Conservation (phyloP, 1,140 invertebrate species). For the Bombus superbus region DNA sequence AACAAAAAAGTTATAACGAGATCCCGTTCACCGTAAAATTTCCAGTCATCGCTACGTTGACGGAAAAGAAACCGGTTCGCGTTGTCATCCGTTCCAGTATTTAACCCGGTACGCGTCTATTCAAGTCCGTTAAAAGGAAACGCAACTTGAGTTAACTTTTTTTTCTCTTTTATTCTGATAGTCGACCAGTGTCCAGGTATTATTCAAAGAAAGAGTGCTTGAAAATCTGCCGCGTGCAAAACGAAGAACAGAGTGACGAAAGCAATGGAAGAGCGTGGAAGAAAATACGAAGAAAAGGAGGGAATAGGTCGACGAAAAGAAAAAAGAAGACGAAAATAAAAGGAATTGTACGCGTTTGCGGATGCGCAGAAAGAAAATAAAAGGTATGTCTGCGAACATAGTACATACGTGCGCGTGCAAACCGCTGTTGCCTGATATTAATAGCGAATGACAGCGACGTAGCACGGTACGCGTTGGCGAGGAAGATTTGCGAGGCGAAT, state of each 20-base stretch:
- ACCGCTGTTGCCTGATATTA: constrained; percentile 1
- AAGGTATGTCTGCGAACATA: background rate
- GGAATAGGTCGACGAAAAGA: background rate
- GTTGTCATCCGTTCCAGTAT: background rate
- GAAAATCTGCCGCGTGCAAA: background rate
- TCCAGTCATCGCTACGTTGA: background rate
- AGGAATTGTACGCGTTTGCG: background rate
- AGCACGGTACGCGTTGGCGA: background rate
- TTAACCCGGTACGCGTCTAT: background rate
- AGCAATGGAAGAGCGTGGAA: background rate
- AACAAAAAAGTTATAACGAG: too few species aligned
- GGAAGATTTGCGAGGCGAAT: background rate
- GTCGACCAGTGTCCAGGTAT: background rate
- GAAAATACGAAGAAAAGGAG: background rate
- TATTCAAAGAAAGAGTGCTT: background rate
- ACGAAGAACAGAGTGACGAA: background rate
- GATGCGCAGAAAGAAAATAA: background rate
- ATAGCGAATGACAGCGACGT: background rate
- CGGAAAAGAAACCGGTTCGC: background rate
- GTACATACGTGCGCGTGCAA: too few species aligned
- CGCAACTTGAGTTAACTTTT: background rate
- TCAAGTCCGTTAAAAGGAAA: background rate
- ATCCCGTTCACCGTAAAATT: background rate
- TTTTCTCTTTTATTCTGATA: background rate
- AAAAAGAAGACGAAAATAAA: background rate